Base-by-base conservation (phyloP, 2,888 invertebrate species). In the Leptothorax acervorum region DNA sequence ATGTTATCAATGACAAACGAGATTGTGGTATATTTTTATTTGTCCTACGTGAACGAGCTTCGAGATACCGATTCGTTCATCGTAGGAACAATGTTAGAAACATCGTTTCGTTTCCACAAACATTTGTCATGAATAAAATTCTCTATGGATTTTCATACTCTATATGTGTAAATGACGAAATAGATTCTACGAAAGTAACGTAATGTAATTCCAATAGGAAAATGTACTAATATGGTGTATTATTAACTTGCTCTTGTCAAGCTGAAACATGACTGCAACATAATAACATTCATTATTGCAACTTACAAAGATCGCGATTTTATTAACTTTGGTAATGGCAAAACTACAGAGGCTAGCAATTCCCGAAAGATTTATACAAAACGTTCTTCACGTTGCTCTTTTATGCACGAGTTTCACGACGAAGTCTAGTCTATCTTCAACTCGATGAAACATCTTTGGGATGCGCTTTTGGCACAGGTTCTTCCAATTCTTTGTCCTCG, bases 401-500 rank as follows among this genome's bases (percentile, higher is more conserved):
- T 48, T 18, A 42, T 18, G 12, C n/a, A 28, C 31, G n/a, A 66
- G 6, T 23, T 42, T 65, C 60, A 35, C 6, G 57, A 5, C 31
- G 23, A 42, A 42, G 23, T 51, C 18, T 15, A 42, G 15, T 23
- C 23, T 18, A 23, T 78, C 78, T 78, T 78, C 78, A 18, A 51
- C 42, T 45, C 55, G 55, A 70, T n/a, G 78, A 78, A 11, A 48
- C 11, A 62, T n/a, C 70, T 55, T 65, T 53, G 39, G 51, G n/a
- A 42, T 15, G 11, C 5, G 18, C 48, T 31, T 70, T 42, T 78
- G 45, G 78, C 31, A 68, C 31, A 55, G 12, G 53, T 68, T 45
- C 42, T n/a, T 15, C n/a, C 39, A 8, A 31, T 39, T 48, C n/a
- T 60, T 60, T 12, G 23, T 35, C 31, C 4, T 51, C 28, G 12